A percentile compares a stretch with the other conserved stretches of the same genome.
These are phyloP conservation scores for Embidobia sp. DNA, from an alignment of 2,888 invertebrate genomes.

Conservation along the genomic window DNA sequence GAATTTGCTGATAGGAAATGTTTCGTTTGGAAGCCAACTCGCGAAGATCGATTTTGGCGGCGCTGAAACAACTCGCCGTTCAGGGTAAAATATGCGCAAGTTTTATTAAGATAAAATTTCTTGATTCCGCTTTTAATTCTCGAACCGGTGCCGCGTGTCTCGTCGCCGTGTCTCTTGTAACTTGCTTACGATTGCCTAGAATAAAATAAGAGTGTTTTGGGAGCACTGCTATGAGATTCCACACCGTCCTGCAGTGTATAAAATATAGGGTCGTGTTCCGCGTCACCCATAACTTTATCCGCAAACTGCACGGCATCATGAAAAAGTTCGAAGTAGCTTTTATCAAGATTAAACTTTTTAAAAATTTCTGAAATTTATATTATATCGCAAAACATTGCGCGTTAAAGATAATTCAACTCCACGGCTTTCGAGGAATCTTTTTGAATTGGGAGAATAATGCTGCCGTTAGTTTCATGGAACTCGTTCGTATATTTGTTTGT, in stretches of 20 bases:
- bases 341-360: conserved; percentile 57
- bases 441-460: conserved; percentile 39
- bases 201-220: conserved; percentile 51
- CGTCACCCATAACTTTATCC: conserved; percentile 58
- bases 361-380: conserved; percentile 46
- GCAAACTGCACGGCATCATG: conserved; percentile 35
- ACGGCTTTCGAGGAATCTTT: conserved; percentile 30
- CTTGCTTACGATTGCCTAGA: conserved; percentile 50
- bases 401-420: conserved; percentile 32
- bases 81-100: conserved; percentile 21
- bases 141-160: conserved; percentile 36
- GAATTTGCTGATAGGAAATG: neutral
- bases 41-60: conserved; percentile 8
- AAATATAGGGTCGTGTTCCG: conserved; percentile 59
- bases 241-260: conserved; percentile 52
- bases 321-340: conserved; percentile 56
- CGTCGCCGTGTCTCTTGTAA: conserved; percentile 30
- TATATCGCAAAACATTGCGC: conserved; percentile 25
- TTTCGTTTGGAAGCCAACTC: neutral
- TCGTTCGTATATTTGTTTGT: conserved; percentile 8
- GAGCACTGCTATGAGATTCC: conserved; percentile 51
- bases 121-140: conserved; percentile 52
- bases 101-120: conserved; percentile 49
- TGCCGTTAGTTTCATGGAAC: conserved; percentile 5
- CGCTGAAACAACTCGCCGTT: neutral